These are phyloP conservation scores for Parapsyche elsis DNA, from an alignment of 1,140 invertebrate species.

Conservation along the genomic window DNA sequence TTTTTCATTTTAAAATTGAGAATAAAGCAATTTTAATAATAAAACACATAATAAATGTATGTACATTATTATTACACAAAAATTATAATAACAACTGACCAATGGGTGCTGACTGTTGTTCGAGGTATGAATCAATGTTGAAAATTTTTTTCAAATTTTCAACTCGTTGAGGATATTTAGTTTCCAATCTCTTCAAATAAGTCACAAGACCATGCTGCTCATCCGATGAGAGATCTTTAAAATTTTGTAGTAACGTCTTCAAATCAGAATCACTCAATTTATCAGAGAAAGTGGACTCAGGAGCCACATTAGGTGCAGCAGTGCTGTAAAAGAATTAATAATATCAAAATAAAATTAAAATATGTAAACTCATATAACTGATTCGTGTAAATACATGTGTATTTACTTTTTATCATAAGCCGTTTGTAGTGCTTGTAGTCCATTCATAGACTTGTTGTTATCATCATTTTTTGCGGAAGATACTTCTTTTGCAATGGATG, in stretches of 20 bases:
- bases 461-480: neutral
- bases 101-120: slow-evolving; percentile 45
- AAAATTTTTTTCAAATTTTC: slow-evolving; percentile 77
- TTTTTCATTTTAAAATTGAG: too few species aligned
- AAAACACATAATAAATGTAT: too few species aligned
- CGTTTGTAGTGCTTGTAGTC: slow-evolving; percentile 2
- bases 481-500: neutral
- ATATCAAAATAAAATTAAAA: slow-evolving; percentile 1
- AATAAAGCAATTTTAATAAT: too few species aligned
- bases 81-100: neutral
- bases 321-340: neutral
- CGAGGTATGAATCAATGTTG: slow-evolving; percentile 67
- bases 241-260: slow-evolving; percentile 80
- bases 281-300: slow-evolving; percentile 69
- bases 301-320: neutral
- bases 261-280: slow-evolving; percentile 79
- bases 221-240: slow-evolving; percentile 76
- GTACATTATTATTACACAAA: too few species aligned
- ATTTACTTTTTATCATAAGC: slow-evolving; percentile 26
- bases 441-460: slow-evolving; percentile 8
- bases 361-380: too few species aligned
- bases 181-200: slow-evolving; percentile 81
- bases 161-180: slow-evolving; percentile 75
- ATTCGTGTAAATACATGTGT: too few species aligned
- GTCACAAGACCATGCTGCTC: slow-evolving; percentile 83